Evolutionary conservation across 2,888 invertebrate genomes (phyloP), one percentile per base, ranked within the genome.

Genomic region (Cantharis rustica): DNA sequence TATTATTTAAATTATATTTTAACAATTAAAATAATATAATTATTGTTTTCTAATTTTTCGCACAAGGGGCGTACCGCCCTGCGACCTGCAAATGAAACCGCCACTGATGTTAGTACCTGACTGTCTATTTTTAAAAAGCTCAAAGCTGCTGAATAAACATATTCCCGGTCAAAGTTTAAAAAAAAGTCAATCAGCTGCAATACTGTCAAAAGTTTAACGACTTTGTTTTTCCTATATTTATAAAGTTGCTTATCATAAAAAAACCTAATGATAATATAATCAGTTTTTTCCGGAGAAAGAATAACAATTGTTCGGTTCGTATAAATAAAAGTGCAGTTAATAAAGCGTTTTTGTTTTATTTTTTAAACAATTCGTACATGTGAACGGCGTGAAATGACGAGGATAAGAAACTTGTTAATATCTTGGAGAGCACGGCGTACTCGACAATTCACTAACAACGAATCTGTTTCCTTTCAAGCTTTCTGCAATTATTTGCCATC

Each of bases 401-500:
- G 84, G 81, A 84, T 88, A 73, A 83, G 86, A 31, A 83, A 87
- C 78, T 81, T 87, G 68, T 80, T 87, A 20, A 82, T 83, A 61
- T 83, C 86, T 1, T 86, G 87, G 79, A 81, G 85, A 70, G 80
- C 84, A 7, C 80, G 86, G 79, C 83, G 85, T 71, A 81, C 83
- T 69, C 83, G 85, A 75, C 83, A 84, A 75, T 75, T 86, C 11
- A 81, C 82, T n/a, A 80, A 82, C 61, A 84, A 84, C 61, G 86
- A 88, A 79, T 84, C 86, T 75, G 91, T 91, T 23, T 91, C 91
- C 0, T 91, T 91, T 82, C 91, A 92, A 84, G 90, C 91, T 73
- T 91, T 91, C 84, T 91, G 90, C 80, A 91, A 91, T 80, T 91
- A 91, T 80, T 89, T 89, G 68, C 82, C 85, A 16, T 87, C 89